Percentiles rank a stretch among this genome's conserved stretches.
Evolutionary conservation across 2,113 vertebrate species (phyloP).

Genomic region (Prionailurus bengalensis): DNA sequence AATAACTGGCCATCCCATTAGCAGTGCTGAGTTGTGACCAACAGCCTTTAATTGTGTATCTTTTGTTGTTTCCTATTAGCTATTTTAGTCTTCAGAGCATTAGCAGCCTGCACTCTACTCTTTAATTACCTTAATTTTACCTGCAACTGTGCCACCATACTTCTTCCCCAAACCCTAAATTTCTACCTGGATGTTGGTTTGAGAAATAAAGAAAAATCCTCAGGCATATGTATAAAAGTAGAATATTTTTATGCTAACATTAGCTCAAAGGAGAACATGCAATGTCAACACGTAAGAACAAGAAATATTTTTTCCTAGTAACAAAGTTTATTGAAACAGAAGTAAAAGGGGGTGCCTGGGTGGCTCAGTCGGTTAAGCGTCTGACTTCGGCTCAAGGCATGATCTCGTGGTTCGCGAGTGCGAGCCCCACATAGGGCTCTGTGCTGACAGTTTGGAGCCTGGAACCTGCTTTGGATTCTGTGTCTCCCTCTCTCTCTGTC

Average conservation of each 20-base stretch:
- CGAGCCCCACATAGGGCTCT: too few species aligned
- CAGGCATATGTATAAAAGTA: neutral
- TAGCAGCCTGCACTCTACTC: neutral
- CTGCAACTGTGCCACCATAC: neutral
- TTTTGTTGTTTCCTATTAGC: neutral
- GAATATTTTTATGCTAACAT: neutral
- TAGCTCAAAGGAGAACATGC: neutral
- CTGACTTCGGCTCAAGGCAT: too few species aligned
- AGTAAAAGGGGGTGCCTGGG: neutral
- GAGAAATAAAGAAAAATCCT: neutral
- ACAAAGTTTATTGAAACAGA: neutral
- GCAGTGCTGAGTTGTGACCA: neutral
- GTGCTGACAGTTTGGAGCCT: too few species aligned
- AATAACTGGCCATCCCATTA: neutral
- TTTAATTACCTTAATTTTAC: neutral
- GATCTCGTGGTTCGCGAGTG: too few species aligned
- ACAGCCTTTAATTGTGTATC: neutral
- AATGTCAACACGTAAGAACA: neutral
- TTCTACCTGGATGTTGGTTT: neutral
- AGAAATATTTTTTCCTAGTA: neutral
- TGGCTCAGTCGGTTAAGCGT: too few species aligned
- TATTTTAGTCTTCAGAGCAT: neutral
- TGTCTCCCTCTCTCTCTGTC: too few species aligned
- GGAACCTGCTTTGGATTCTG: too few species aligned
- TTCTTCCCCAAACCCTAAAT: neutral